These are phyloP conservation scores for Ischnus inquisitorius DNA, from an alignment of 2,888 invertebrate species.

Conservation along the genomic window DNA sequence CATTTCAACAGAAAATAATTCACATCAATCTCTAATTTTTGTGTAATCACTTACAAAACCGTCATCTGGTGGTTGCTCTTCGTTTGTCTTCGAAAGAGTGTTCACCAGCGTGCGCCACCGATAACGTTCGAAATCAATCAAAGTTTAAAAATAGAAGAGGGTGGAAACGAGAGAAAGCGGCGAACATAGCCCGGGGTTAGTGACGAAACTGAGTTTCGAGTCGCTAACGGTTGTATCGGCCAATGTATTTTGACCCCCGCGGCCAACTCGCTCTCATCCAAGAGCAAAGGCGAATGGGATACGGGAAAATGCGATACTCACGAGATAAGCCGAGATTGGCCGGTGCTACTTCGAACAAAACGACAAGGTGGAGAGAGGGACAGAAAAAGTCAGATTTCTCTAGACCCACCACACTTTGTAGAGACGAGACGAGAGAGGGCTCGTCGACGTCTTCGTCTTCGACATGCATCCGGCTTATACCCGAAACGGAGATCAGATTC, in stretches of 20 bases:
- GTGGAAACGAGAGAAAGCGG: conserved; percentile 50
- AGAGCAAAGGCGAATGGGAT: conserved; percentile 57
- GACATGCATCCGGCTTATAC: conserved; percentile 56
- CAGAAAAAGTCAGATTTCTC: not conserved
- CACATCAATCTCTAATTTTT: too few species aligned
- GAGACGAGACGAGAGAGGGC: conserved; percentile 18
- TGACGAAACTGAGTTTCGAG: conserved; percentile 30
- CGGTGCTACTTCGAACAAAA: conserved; percentile 34
- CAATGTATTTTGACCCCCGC: conserved; percentile 23
- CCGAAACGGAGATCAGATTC: conserved; percentile 53
- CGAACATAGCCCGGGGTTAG: conserved; percentile 1
- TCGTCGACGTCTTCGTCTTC: conserved; percentile 34
- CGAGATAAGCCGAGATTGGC: conserved; percentile 72
- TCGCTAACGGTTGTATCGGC: conserved; percentile 45
- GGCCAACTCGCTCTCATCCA: conserved; percentile 42
- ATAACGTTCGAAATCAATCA: conserved; percentile 51
- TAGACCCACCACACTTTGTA: not conserved
- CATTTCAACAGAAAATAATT: too few species aligned
- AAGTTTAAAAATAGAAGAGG: conserved; percentile 21
- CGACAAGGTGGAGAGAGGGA: conserved; percentile 31
- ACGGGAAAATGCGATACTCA: conserved; percentile 69
- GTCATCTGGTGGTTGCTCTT: conserved; percentile 20
- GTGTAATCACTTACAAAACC: too few species aligned
- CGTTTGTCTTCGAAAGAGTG: conserved; percentile 14
- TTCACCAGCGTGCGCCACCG: conserved; percentile 25